These are phyloP conservation scores for Myotis lucifugus DNA, from an alignment of 2,113 vertebrate species.

Conservation along the genomic window DNA sequence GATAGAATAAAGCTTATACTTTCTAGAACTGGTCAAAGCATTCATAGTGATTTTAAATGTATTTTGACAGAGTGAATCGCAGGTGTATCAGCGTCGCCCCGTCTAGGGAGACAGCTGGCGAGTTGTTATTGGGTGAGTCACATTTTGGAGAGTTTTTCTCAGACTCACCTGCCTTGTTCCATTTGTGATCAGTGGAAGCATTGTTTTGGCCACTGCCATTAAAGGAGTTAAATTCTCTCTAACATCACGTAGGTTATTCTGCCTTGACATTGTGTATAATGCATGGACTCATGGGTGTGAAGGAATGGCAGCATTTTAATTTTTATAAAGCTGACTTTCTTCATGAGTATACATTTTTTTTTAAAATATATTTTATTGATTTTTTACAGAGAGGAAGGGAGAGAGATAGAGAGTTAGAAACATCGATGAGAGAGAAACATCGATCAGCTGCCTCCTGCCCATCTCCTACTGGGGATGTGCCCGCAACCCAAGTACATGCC, in stretches of 20 bases:
- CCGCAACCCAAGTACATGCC: too few species aligned
- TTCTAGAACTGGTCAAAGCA: conserved; percentile 26
- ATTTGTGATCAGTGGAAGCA: conserved; percentile 9
- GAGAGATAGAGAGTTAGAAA: too few species aligned
- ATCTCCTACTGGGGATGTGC: too few species aligned
- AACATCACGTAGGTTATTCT: background rate
- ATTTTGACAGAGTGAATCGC: conserved; percentile 92
- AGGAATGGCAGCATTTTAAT: conserved; percentile 17
- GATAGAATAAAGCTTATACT: conserved; percentile 35
- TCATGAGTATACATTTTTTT: background rate
- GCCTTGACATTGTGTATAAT: background rate
- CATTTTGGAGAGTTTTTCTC: background rate
- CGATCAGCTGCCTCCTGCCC: too few species aligned
- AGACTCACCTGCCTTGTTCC: background rate
- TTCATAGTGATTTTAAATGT: conserved; percentile 38
- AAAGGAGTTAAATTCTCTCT: background rate
- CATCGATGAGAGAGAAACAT: too few species aligned
- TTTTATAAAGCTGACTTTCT: conserved; percentile 38
- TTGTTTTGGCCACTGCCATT: background rate
- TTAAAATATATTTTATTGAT: too few species aligned
- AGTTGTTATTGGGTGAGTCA: conserved; percentile 93
- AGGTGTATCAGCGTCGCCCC: conserved; percentile 96
- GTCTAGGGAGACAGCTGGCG: conserved; percentile 96
- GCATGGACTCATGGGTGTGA: background rate
- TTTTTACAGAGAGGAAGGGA: too few species aligned